Base-by-base conservation (phyloP, 2,113 vertebrate genomes). In the Alligator sinensis region DNA sequence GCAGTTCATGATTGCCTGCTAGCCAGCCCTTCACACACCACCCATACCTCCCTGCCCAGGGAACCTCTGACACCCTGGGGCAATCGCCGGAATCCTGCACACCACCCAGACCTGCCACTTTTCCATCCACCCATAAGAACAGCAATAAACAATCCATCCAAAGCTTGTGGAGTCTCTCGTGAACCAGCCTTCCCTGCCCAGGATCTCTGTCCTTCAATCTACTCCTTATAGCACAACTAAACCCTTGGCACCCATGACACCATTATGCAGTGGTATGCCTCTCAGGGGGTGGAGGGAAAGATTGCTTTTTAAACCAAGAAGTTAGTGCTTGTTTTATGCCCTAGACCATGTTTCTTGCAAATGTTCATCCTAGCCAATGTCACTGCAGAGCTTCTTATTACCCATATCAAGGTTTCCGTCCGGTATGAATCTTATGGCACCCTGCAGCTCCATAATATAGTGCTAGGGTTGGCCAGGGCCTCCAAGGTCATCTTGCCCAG, bases 1-100 rank as follows among this genome's bases (percentile, higher is more conserved):
- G 22, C 25, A 30, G 78, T 98, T 97, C 77, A 77, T 91, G 87
- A 86, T 95, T 18, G 91, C 76, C 16, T 92, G 58, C 78, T 95
- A 86, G 83, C 60, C 77, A 90, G n/a, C 17, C 57, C 6, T 89
- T 89, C 21, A 81, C 38, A 74, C 63, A 77, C 4, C 63, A 96
- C 28, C 34, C 15, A 30, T 6, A 22, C 58, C 21, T 9, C 4
- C 18, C 60, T 74, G 27, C 62, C 11, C 63, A 64, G 58, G 11
- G 10, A 87, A 82, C 18, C 34, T 34, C 27, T 72, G 93, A 80
- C 34, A 61, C 5, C 19, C 18, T 18, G 79, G 78, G 61, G 66
- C 0, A 5, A 68, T n/a, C 10, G 22, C 12, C n/a, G 28, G 4
- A 28, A 85, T 18, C 54, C 63, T 57, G 30, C 34, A 19, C 5